Percentiles rank a stretch among this genome's conserved stretches.
Conservation (phyloP, 2,888 invertebrate genomes). For the Bedellia somnulentella region DNA sequence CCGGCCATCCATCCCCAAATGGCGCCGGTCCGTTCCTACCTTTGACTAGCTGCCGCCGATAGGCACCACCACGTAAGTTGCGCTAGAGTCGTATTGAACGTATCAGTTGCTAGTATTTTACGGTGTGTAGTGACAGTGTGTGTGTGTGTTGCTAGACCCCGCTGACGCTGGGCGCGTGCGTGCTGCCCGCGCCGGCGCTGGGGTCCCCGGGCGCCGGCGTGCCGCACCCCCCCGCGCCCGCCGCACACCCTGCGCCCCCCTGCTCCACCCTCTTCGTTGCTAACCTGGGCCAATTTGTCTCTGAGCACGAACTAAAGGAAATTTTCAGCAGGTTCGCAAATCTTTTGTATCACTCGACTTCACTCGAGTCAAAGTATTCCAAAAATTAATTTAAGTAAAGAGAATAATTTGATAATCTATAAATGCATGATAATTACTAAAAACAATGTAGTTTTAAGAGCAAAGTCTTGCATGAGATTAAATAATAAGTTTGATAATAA, state of each 20-base stretch:
- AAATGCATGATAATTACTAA: too few relatives aligned
- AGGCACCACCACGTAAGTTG: slow-evolving; percentile 70
- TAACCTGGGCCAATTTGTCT: slow-evolving; percentile 96
- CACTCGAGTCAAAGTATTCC: too few relatives aligned
- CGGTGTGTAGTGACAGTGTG: too few relatives aligned
- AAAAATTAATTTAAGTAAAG: slow-evolving; percentile 3
- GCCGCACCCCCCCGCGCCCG: slow-evolving; percentile 68
- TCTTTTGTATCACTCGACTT: too few relatives aligned
- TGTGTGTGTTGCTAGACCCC: too few relatives aligned
- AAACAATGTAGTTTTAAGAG: too few relatives aligned
- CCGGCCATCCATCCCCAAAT: slow-evolving; percentile 95
- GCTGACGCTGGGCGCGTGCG: slow-evolving; percentile 71
- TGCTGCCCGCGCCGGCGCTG: slow-evolving; percentile 90
- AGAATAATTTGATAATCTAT: too few relatives aligned
- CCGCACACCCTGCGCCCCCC: slow-evolving; percentile 73
- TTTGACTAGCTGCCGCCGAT: slow-evolving; percentile 94
- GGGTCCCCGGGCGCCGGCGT: slow-evolving; percentile 86
- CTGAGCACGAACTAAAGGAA: slow-evolving; percentile 97
- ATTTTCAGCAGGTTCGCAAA: slow-evolving; percentile 88
- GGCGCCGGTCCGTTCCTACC: slow-evolving; percentile 95
- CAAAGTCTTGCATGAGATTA: too few relatives aligned
- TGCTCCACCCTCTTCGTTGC: slow-evolving; percentile 98
- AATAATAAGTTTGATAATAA: too few relatives aligned
- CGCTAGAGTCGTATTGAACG: too few relatives aligned
- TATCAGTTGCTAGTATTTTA: too few relatives aligned